A percentile compares a stretch with the other conserved stretches of the same genome.
Conservation (phyloP, 1,140 invertebrate genomes). For the fruit fly (Drosophila melanogaster) region Release_6_plus_ISO1_MT NT_033777.3:13594501-13595000, state of each 20-base stretch:
- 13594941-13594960: constrained; percentile 66
- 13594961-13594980: constrained; percentile 82
- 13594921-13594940: constrained; percentile 1
- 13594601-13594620: not conserved
- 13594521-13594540: too few relatives aligned
- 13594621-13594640: constrained; percentile 19
- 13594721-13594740: constrained; percentile 66
- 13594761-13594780: constrained; percentile 54
- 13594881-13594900: not conserved
- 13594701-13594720: constrained; percentile 52
- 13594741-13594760: constrained; percentile 44
- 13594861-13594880: not conserved
- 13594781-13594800: constrained; percentile 66
- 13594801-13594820: constrained; percentile 60
- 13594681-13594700: constrained; percentile 80
- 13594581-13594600: not conserved
- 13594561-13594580: too few relatives aligned
- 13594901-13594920: not conserved
- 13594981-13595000: constrained; percentile 70
- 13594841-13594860: constrained; percentile 17
- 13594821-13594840: constrained; percentile 22
- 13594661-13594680: constrained; percentile 49
- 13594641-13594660: constrained; percentile 53
- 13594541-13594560: too few relatives aligned
- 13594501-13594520: not conserved